Conservation (phyloP, 2,888 invertebrate genomes). For the Callinectes sapidus region DNA sequence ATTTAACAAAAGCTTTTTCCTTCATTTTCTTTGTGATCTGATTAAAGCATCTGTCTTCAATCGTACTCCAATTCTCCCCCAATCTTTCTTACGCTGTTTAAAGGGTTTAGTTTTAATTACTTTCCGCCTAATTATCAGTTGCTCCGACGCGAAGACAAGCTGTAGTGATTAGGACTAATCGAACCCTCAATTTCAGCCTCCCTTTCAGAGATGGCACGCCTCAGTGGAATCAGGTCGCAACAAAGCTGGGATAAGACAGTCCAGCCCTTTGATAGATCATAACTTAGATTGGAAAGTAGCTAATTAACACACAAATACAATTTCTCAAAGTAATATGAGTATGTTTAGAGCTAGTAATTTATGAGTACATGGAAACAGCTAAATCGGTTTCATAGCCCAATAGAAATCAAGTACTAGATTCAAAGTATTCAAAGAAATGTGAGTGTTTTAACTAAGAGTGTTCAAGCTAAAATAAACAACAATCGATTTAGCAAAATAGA, state of each 20-base stretch:
- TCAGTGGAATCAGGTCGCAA: neutral
- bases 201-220: neutral
- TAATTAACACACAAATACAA: neutral
- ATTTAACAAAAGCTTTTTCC: neutral
- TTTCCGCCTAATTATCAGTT: neutral
- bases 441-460: no score
- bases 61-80: neutral
- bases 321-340: no score
- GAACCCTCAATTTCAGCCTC: neutral
- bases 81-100: neutral
- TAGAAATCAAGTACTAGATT: no score
- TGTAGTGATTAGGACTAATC: neutral
- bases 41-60: neutral
- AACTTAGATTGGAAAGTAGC: neutral
- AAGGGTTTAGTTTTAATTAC: neutral
- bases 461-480: no score
- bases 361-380: no score
- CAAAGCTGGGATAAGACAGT: neutral
- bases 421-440: no score
- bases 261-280: neutral
- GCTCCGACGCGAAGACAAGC: neutral
- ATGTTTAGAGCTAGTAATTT: no score
- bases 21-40: neutral
- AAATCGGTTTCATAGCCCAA: no score
- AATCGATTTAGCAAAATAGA: no score